Base-by-base conservation (phyloP, 1,140 invertebrate species). In the Cyclina sinensis region DNA sequence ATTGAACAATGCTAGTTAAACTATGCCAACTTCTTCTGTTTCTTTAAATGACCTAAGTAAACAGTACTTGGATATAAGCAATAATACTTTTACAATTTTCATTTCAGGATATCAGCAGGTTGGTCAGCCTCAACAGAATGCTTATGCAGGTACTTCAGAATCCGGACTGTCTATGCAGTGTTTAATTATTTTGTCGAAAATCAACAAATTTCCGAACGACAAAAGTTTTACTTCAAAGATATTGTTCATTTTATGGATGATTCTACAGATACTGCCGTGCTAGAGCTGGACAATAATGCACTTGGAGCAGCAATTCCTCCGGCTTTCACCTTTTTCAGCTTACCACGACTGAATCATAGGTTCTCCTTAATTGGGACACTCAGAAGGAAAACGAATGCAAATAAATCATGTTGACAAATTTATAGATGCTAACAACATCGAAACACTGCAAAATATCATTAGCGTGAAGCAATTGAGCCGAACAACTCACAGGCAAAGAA, bases 391-490 rank as follows among this genome's bases (percentile, higher is more conserved):
- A 21, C 57, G 35, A 24, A 83, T 57, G 81, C 32, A 65, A 68
- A 12, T 83, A 9, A 59, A 83, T 18, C 62, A 43, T 21, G 81
- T 83, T 24, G 62, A 70, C 24, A 68, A n/a, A 14, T 24, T 70
- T n/a, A 27, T 83, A 24, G 81, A 83, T 51, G 18, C 48, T 12
- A 43, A 39, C 21, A 62, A n/a, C 32, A 35, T 16, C 11, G 37
- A 81, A 37, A 83, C 81, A 30, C n/a, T 48, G 35, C 48, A 3
- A 32, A 62, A 83, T 30, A 83, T 83, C n/a, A 16, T 62, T 68
- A n/a, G n/a, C 9, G 39, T 83, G 27, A 43, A 48, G 43, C 35
- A 46, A 21, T 16, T 16, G 24, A 83, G 59, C n/a, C 14, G 30
- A 48, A n/a, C 35, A 83, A 70, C 59, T 39, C 37, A 14, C 59